Evolutionary conservation across 92 coral and sea anemone species (phyloP).

Genomic region (Epizoanthus illoricatus): DNA sequence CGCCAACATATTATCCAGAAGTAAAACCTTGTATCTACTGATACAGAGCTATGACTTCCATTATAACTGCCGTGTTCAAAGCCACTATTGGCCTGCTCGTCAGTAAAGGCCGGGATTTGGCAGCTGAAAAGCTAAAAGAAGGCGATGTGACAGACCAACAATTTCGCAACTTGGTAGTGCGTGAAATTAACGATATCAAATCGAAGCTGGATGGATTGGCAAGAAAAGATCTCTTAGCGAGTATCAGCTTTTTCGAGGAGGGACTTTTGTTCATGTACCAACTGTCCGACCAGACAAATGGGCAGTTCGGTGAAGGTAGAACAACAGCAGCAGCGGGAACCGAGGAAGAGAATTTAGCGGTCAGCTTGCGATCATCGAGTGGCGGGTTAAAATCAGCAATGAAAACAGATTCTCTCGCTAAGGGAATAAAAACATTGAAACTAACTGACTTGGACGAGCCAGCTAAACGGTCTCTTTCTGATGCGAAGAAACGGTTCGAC

Average conservation of each 20-base stretch:
- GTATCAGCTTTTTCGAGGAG: constrained; percentile 32
- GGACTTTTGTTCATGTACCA: constrained; percentile 7
- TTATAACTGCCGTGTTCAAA: constrained; percentile 33
- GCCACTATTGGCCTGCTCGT: constrained; percentile 53
- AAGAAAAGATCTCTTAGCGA: constrained; percentile 25
- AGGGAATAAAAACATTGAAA: neutral
- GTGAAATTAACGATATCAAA: constrained; percentile 46
- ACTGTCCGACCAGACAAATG: neutral
- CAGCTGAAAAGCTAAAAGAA: constrained; percentile 43
- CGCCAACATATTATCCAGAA: too few species aligned
- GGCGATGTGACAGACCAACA: constrained; percentile 49
- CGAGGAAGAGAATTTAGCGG: too few species aligned
- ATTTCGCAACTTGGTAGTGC: constrained; percentile 41
- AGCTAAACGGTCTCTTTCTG: neutral
- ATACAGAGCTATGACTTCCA: constrained; percentile 24
- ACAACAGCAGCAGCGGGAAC: neutral
- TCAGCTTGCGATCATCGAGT: too few species aligned
- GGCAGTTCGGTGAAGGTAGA: neutral
- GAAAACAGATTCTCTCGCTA: neutral
- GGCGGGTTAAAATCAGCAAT: too few species aligned
- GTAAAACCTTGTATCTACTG: too few species aligned
- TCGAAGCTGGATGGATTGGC: constrained; percentile 37
- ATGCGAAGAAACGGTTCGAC: constrained; percentile 20
- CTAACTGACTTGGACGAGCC: neutral
- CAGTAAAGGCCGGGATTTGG: constrained; percentile 47